Evolutionary conservation across 1,140 invertebrate genomes (phyloP).

Genomic region (Acyrthosiphon pisum): DNA sequence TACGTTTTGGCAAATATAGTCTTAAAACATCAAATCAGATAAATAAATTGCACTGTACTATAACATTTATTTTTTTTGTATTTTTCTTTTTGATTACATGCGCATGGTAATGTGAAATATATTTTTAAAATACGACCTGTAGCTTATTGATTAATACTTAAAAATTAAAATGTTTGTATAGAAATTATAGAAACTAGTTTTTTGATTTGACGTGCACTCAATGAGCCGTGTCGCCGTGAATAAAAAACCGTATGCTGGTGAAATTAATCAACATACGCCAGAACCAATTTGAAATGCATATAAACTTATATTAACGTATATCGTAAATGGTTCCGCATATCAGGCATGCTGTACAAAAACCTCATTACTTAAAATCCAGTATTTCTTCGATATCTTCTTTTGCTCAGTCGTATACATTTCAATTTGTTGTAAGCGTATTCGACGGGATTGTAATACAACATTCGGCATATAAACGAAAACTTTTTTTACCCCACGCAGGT

Average conservation of each 20-base stretch:
- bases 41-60: not conserved
- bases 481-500: not conserved
- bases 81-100: not conserved
- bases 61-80: not conserved
- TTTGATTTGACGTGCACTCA: not conserved
- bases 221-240: not conserved
- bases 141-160: not conserved
- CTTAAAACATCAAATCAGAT: not conserved
- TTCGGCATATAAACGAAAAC: not conserved
- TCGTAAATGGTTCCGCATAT: not conserved
- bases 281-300: not conserved
- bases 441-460: not conserved
- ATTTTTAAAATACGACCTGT: not conserved
- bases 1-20: not conserved
- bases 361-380: not conserved
- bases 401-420: not conserved
- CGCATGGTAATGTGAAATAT: not conserved
- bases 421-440: not conserved
- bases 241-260: not conserved
- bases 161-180: conserved; percentile 3
- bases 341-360: not conserved
- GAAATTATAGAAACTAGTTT: conserved; percentile 17
- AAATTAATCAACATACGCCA: conserved; percentile 33
- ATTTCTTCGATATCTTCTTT: not conserved
- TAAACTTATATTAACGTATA: not conserved